Conservation (phyloP, 2,797 vertebrate species). For the Cirrhinus molitorella region DNA sequence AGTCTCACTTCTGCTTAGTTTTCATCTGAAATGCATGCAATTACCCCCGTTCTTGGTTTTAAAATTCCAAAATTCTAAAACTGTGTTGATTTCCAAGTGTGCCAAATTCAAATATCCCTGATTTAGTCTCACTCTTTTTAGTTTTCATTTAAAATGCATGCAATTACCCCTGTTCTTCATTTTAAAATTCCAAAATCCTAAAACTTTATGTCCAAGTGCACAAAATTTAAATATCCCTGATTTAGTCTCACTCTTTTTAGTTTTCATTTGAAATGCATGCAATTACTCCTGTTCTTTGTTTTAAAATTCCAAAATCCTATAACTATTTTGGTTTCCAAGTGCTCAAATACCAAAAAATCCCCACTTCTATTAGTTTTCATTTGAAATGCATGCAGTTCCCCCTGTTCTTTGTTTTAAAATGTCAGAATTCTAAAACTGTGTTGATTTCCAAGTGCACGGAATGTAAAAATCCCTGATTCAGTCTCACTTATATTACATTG, state of each 20-base stretch:
- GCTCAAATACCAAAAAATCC: too few species aligned
- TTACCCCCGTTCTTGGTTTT: not conserved
- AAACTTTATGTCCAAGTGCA: not conserved
- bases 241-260: not conserved
- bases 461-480: too few species aligned
- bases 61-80: not conserved
- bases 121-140: not conserved
- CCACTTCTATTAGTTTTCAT: too few species aligned
- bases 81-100: not conserved
- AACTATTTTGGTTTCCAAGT: too few species aligned
- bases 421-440: not conserved
- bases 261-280: too few species aligned
- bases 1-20: not conserved
- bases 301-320: not conserved
- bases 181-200: not conserved
- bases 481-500: too few species aligned
- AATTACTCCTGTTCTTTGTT: not conserved
- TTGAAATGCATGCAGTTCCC: not conserved
- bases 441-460: too few species aligned
- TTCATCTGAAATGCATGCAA: not conserved
- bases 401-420: too few species aligned
- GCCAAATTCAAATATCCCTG: not conserved
- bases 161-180: not conserved
- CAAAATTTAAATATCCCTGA: not conserved
- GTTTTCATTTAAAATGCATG: not conserved